These are phyloP conservation scores for Machimus rusticus DNA, from an alignment of 2,888 invertebrate species.

Conservation along the genomic window DNA sequence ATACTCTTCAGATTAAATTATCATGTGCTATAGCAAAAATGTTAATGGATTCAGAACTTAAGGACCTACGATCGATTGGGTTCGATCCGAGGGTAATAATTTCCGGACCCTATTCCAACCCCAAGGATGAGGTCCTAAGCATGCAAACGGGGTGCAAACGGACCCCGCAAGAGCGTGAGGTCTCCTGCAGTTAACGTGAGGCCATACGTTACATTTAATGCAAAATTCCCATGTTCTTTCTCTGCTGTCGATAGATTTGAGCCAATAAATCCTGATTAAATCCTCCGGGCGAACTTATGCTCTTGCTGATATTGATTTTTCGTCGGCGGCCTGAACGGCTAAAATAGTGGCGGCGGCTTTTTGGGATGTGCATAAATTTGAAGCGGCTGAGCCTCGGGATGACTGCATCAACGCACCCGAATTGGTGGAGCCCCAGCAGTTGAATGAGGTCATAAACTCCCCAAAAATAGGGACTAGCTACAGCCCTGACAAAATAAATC, in stretches of 20 bases:
- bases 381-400: background rate
- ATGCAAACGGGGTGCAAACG: background rate
- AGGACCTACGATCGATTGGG: background rate
- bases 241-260: background rate
- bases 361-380: background rate
- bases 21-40: background rate
- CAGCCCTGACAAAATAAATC: background rate
- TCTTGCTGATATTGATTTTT: background rate
- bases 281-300: background rate
- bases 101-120: background rate
- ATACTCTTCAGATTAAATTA: background rate
- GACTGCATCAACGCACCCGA: background rate
- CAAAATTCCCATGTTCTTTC: slow-evolving; percentile 4
- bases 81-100: background rate
- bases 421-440: background rate
- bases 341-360: background rate
- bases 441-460: background rate
- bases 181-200: background rate
- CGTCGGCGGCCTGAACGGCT: background rate
- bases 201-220: background rate
- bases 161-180: background rate
- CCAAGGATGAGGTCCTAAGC: background rate
- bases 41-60: background rate
- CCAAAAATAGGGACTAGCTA: background rate
- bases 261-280: slow-evolving; percentile 7